Base-by-base conservation (phyloP, 2,888 invertebrate genomes). In the Zygaena filipendulae region DNA sequence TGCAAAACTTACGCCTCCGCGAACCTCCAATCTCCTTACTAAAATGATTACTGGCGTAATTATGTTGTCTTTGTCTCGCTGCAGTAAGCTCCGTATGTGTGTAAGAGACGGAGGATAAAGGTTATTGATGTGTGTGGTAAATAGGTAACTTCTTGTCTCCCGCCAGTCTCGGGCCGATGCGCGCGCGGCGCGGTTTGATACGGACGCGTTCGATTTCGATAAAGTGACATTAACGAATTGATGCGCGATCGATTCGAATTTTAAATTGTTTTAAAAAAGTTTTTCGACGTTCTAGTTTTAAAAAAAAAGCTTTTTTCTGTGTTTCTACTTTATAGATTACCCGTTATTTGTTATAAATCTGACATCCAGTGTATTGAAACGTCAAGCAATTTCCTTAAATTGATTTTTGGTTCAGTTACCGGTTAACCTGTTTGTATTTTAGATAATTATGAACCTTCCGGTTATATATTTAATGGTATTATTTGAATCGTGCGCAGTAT, bases 121-220 rank as follows among this genome's bases (percentile, higher is more conserved):
- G 53, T 61, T 58, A 58, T 49, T 59, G 56, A 66, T 59, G 60
- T 52, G 50, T 52, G 47, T 35, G 45, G 42, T 39, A 42, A 37
- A 38, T 38, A 37, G 25, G 16, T 6, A 4, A 7, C 11, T 32
- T 36, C 38, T 35, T 44, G 74, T 59, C 75, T 75, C 75, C 75
- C 59, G 61, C 45, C 67, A 75, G 77, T 77, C 77, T 77, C 64
- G 50, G 50, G 49, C 46, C 59, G 69, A 49, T 53, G 71, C 72
- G 71, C 70, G 52, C 40, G 68, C 70, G 69, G 55, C 61, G 68
- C 62, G 54, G 61, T 49, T 49, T 53, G 50, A 41, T 41, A 42
- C 29, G 45, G 45, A 38, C 45, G 49, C 42, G 47, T 38, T 36
- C 33, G 35, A 35, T 50, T 56, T 56, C 46, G 37, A 54, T 16